Conservation (phyloP, 2,888 invertebrate species). For the Ormia ochracea region DNA sequence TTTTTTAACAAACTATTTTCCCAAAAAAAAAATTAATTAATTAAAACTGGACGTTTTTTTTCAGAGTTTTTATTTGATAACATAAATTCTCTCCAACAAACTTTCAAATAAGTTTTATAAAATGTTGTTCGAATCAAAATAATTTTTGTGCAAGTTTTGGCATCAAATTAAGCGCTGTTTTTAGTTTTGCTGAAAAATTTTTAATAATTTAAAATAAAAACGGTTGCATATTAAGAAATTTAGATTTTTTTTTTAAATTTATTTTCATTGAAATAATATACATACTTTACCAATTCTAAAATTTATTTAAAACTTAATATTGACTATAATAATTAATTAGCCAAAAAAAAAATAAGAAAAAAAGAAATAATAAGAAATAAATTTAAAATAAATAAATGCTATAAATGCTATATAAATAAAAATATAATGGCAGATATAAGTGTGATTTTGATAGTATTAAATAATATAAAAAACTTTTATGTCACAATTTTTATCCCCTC, state of each 20-base stretch:
- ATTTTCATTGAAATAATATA: background rate
- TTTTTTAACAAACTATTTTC: too few relatives aligned
- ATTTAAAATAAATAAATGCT: slow-evolving; percentile 38
- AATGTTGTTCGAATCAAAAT: background rate
- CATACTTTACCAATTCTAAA: background rate
- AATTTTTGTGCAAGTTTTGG: background rate
- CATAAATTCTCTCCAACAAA: too few relatives aligned
- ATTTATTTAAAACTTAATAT: slow-evolving; percentile 31
- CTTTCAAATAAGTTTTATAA: too few relatives aligned
- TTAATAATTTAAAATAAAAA: background rate
- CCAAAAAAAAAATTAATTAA: too few relatives aligned
- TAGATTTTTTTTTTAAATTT: background rate
- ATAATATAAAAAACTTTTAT: background rate
- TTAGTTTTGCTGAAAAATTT: background rate
- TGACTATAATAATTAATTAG: slow-evolving; percentile 58
- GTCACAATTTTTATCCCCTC: background rate
- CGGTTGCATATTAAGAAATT: background rate
- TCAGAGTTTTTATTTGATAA: too few relatives aligned
- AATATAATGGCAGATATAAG: slow-evolving; percentile 34
- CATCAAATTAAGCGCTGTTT: background rate
- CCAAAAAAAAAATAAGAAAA: too few relatives aligned
- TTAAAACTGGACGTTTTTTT: too few relatives aligned
- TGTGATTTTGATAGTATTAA: slow-evolving; percentile 1
- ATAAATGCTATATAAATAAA: slow-evolving; percentile 4
- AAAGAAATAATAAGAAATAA: slow-evolving; percentile 26